Conservation (phyloP, 2,113 vertebrate species). For the Lethenteron camtschaticum region DNA sequence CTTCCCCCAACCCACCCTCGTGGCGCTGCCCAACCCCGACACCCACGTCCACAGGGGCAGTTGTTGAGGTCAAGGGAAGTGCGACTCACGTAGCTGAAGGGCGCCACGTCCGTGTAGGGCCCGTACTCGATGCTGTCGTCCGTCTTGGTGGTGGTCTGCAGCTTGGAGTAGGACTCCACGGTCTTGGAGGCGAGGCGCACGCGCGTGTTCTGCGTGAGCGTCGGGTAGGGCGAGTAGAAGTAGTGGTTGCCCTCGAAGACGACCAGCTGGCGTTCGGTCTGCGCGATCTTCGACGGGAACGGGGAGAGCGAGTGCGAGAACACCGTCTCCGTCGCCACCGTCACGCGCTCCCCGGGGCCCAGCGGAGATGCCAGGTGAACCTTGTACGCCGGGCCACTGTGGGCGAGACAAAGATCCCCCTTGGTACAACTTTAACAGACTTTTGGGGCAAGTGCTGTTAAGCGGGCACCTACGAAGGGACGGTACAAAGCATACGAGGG, state of each 20-base stretch:
- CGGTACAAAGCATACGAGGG: not conserved
- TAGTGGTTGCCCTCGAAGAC: constrained; percentile 94
- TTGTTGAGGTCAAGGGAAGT: not conserved
- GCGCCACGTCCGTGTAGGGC: constrained; percentile 51
- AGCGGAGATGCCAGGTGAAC: constrained; percentile 47
- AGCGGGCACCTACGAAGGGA: not conserved
- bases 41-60: too few species aligned
- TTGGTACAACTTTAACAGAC: not conserved
- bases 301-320: constrained; percentile 68
- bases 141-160: constrained; percentile 58
- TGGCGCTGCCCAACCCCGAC: too few species aligned
- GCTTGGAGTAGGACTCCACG: constrained; percentile 73
- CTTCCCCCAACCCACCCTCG: too few species aligned
- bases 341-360: constrained; percentile 41
- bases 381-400: constrained; percentile 58
- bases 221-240: constrained; percentile 62
- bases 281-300: constrained; percentile 72
- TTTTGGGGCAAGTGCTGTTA: not conserved
- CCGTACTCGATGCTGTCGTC: constrained; percentile 80
- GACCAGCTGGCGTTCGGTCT: constrained; percentile 83
- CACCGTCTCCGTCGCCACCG: constrained; percentile 50
- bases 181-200: constrained; percentile 73
- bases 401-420: constrained; percentile 8
- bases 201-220: constrained; percentile 53
- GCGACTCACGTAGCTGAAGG: constrained; percentile 55